A percentile compares a stretch with the other conserved stretches of the same genome.
Evolutionary conservation across 2,113 vertebrate species (phyloP).

Genomic region (Asarcornis scutulata): DNA sequence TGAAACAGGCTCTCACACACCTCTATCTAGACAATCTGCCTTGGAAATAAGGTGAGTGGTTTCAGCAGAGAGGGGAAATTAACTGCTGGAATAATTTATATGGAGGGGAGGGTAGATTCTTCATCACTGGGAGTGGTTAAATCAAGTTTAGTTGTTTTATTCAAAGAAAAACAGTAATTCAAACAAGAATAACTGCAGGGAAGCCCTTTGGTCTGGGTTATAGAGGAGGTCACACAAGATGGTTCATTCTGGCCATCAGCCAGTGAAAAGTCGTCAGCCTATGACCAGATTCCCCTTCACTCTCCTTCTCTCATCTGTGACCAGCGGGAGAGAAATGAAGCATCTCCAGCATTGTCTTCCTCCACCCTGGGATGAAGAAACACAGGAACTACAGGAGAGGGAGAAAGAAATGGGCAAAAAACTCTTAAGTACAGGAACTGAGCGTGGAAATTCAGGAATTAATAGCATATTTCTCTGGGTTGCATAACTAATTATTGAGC

Average conservation of each 20-base stretch:
- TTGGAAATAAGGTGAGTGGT: background rate
- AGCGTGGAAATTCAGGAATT: constrained; percentile 27
- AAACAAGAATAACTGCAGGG: background rate
- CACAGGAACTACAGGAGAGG: background rate
- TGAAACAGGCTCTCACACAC: background rate
- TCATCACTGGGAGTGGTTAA: background rate
- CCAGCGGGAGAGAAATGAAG: background rate
- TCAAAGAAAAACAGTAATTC: constrained; percentile 5
- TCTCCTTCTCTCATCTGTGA: background rate
- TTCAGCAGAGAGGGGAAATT: constrained; percentile 12
- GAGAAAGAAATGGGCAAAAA: background rate
- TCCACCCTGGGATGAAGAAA: background rate
- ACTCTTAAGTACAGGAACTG: background rate
- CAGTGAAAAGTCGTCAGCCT: background rate
- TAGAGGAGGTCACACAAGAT: background rate
- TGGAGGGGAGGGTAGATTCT: background rate
- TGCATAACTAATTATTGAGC: constrained; percentile 23
- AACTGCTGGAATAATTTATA: background rate
- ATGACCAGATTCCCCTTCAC: background rate
- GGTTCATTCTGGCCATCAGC: background rate
- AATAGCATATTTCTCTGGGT: background rate
- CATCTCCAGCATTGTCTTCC: background rate
- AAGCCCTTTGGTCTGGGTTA: background rate
- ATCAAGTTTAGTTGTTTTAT: constrained; percentile 4
- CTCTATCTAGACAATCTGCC: background rate